Conservation (phyloP, 2,113 vertebrate genomes). For the Pollachius pollachius region DNA sequence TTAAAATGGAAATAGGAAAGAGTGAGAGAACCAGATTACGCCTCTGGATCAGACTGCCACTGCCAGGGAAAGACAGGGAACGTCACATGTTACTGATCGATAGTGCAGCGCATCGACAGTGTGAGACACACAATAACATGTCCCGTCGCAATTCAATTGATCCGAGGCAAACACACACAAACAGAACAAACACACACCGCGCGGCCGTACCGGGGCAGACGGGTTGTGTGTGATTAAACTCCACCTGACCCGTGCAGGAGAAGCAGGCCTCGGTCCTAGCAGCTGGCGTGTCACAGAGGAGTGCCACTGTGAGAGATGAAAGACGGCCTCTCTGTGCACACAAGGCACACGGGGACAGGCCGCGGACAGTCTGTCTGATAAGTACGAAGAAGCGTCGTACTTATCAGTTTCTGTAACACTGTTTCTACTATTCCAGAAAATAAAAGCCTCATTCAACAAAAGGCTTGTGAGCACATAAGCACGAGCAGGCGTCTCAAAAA, state of each 20-base stretch:
- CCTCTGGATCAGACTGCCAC: conserved; percentile 32
- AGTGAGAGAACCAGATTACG: conserved; percentile 53
- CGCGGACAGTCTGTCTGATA: too few species aligned
- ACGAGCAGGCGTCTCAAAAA: too few species aligned
- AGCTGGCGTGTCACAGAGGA: conserved; percentile 2
- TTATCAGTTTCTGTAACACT: too few species aligned
- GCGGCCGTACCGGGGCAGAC: conserved; percentile 19
- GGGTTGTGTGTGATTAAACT: conserved; percentile 34
- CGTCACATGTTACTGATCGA: neutral
- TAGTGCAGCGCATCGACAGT: neutral
- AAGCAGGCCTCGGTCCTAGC: conserved; percentile 37
- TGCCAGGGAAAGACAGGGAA: conserved; percentile 31
- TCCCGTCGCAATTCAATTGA: neutral
- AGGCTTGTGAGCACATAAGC: too few species aligned
- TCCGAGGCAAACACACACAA: neutral
- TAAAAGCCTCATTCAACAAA: too few species aligned
- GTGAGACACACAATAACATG: neutral
- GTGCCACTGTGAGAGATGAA: conserved; percentile 5
- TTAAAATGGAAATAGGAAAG: conserved; percentile 74
- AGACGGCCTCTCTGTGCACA: neutral
- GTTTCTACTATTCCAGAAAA: too few species aligned
- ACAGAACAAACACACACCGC: neutral
- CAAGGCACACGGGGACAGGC: neutral
- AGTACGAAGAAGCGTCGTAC: too few species aligned
- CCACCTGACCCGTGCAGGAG: neutral